These are phyloP conservation scores for Chironomus striatipennis DNA, from an alignment of 1,140 invertebrate species.

Conservation along the genomic window DNA sequence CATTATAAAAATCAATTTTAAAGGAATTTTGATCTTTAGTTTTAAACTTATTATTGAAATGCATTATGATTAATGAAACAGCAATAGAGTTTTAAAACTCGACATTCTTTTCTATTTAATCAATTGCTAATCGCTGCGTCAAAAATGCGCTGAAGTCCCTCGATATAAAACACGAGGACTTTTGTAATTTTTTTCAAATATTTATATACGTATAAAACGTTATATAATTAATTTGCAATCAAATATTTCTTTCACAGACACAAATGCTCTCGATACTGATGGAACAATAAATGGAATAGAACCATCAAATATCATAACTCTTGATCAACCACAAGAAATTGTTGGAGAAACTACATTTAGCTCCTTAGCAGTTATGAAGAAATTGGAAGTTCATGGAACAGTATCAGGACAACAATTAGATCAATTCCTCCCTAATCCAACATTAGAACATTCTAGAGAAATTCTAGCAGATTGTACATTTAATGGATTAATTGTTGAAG, in stretches of 20 bases:
- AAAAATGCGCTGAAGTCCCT: too few species aligned
- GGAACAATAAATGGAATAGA: constrained; percentile 33
- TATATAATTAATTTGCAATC: neutral
- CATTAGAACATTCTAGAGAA: constrained; percentile 34
- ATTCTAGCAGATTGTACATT: constrained; percentile 42
- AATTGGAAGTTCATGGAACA: constrained; percentile 39
- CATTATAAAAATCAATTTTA: too few species aligned
- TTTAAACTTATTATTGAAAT: too few species aligned
- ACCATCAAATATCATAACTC: constrained; percentile 32
- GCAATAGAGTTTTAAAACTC: too few species aligned
- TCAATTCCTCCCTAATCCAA: constrained; percentile 41
- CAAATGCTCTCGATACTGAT: constrained; percentile 30
- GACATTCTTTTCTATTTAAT: too few species aligned
- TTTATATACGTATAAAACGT: too few species aligned
- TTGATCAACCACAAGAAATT: constrained; percentile 20
- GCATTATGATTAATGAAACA: too few species aligned
- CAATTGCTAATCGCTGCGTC: too few species aligned
- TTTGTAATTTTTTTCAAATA: too few species aligned
- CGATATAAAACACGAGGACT: too few species aligned
- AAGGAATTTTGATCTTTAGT: too few species aligned
- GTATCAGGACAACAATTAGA: constrained; percentile 39
- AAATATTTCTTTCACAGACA: constrained; percentile 27
- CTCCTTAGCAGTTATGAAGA: neutral
- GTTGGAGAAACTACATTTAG: neutral
- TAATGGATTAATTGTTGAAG: constrained; percentile 39